Evolutionary conservation across 23 tunicate genomes (phyloP).

Genomic region (Trididemnum clinides): DNA sequence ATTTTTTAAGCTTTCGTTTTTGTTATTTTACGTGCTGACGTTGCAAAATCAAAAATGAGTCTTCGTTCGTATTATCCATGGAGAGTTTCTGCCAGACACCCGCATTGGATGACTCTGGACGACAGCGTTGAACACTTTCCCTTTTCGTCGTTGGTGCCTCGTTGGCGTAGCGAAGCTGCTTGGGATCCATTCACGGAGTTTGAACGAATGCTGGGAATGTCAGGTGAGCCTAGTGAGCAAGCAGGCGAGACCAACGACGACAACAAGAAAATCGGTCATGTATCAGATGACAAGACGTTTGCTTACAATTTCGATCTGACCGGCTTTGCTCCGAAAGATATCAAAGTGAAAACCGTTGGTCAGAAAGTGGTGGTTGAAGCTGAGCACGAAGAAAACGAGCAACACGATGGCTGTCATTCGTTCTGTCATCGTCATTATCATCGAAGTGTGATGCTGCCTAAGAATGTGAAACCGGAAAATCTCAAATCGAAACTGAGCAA

Average conservation of each 20-base stretch:
- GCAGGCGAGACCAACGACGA: not conserved
- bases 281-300: slow-evolving; percentile 32
- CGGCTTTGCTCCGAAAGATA: slow-evolving; percentile 15
- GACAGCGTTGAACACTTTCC: not conserved
- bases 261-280: not conserved
- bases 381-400: slow-evolving; percentile 10
- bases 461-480: slow-evolving; percentile 47
- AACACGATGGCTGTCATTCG: slow-evolving; percentile 36
- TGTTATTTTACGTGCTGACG: no score
- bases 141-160: not conserved
- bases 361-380: slow-evolving; percentile 55
- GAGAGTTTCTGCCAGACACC: not conserved
- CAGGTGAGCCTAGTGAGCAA: not conserved
- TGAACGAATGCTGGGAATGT: not conserved
- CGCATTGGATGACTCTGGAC: not conserved
- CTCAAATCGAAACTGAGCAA: slow-evolving; percentile 34
- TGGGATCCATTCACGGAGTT: slow-evolving; percentile 8
- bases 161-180: not conserved
- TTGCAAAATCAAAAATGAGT: no score
- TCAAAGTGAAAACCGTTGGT: slow-evolving; percentile 44
- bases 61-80: no score
- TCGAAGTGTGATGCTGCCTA: slow-evolving; percentile 44
- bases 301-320: slow-evolving; percentile 24
- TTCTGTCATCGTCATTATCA: slow-evolving; percentile 43
- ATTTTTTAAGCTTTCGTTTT: no score